These are phyloP conservation scores for Craterocephalus amniculus DNA, from an alignment of 2,797 vertebrate genomes.

Conservation along the genomic window DNA sequence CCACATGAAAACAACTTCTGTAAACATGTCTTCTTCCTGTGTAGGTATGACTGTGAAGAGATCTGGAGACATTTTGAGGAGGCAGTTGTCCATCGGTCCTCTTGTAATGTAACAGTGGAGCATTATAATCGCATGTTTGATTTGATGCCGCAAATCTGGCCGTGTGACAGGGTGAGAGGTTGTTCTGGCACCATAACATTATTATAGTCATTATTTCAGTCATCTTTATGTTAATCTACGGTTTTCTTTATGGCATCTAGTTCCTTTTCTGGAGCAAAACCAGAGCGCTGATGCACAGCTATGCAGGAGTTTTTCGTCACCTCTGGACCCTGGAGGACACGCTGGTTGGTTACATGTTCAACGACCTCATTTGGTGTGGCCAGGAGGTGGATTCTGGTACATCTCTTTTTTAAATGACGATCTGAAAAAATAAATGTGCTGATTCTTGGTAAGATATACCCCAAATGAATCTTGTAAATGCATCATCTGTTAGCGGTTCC, in stretches of 20 bases:
- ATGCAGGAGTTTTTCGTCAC: constrained; percentile 59
- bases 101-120: constrained; percentile 66
- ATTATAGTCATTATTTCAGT: rapidly evolving
- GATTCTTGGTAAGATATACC: background rate
- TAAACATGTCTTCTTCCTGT: background rate
- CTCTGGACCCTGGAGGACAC: constrained; percentile 86
- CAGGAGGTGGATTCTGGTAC: constrained; percentile 70
- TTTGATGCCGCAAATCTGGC: constrained; percentile 62
- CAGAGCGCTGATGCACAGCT: constrained; percentile 75
- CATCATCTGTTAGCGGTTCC: too few relatives aligned
- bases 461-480: too few relatives aligned
- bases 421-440: background rate
- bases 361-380: constrained; percentile 84
- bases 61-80: constrained; percentile 78
- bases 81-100: constrained; percentile 53
- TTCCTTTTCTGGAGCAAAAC: constrained; percentile 87
- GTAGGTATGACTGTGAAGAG: constrained; percentile 78
- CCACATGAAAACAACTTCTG: background rate
- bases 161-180: constrained; percentile 71
- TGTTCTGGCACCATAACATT: rapidly evolving
- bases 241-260: constrained; percentile 45
- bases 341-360: constrained; percentile 84
- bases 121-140: constrained; percentile 73
- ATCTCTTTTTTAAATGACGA: background rate
- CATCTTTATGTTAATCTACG: background rate